Evolutionary conservation across 2,888 invertebrate genomes (phyloP).

Genomic region (Ormyrus pomaceus): DNA sequence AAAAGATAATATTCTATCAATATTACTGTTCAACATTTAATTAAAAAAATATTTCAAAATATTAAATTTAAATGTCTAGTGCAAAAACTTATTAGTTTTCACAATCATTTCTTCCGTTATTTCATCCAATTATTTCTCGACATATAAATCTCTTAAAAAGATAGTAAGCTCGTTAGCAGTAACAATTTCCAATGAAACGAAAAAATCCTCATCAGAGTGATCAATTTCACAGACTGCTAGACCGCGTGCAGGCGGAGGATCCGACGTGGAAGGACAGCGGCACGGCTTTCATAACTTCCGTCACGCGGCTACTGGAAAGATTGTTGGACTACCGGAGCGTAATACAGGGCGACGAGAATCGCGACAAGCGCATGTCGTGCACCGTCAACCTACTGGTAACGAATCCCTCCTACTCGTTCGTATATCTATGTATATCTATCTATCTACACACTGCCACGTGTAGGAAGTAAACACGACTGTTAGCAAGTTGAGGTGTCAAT

Average conservation of each 20-base stretch:
- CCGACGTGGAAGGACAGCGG: constrained; percentile 95
- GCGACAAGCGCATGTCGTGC: constrained; percentile 97
- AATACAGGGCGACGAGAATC: constrained; percentile 95
- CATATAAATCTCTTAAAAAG: too few relatives aligned
- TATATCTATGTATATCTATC: constrained; percentile 7
- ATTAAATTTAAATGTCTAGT: too few relatives aligned
- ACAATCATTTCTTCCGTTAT: too few relatives aligned
- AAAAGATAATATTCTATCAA: too few relatives aligned
- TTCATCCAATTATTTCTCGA: too few relatives aligned
- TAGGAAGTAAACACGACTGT: constrained; percentile 26
- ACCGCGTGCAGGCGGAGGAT: constrained; percentile 89
- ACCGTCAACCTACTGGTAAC: constrained; percentile 93
- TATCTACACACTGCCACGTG: constrained; percentile 22
- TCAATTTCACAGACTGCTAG: constrained; percentile 81
- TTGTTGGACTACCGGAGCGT: constrained; percentile 96
- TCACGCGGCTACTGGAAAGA: constrained; percentile 91
- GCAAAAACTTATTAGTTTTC: too few relatives aligned
- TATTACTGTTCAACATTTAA: too few relatives aligned
- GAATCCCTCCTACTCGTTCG: neutral
- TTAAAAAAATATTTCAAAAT: too few relatives aligned
- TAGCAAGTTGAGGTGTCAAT: constrained; percentile 17
- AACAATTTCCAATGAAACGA: neutral
- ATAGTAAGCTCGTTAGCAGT: too few relatives aligned
- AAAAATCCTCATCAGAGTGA: constrained; percentile 9
- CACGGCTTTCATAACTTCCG: constrained; percentile 93